A percentile compares a stretch with the other conserved stretches of the same genome.
Evolutionary conservation across 1,140 invertebrate species (phyloP).

Genomic region (Drosophila orosa): DNA sequence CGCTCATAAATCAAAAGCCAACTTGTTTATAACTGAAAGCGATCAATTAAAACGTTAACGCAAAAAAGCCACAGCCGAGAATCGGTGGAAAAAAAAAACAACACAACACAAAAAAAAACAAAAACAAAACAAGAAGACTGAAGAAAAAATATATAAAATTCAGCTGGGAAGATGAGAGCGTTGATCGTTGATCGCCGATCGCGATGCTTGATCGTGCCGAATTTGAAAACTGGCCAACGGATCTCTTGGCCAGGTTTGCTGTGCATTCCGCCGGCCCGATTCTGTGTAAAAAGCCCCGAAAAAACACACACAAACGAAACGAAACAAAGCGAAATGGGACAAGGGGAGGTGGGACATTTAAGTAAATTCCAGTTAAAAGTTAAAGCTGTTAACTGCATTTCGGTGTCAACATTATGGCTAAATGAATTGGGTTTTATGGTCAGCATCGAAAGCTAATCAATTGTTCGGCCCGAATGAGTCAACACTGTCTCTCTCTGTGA

Average conservation of each 20-base stretch:
- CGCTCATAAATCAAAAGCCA: conserved; percentile 79
- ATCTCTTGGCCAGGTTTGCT: conserved; percentile 28
- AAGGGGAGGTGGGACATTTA: conserved; percentile 24
- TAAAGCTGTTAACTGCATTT: conserved; percentile 75
- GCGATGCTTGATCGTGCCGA: conserved; percentile 76
- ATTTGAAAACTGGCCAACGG: conserved; percentile 67
- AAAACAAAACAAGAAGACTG: conserved; percentile 17
- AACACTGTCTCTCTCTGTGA: conserved; percentile 36
- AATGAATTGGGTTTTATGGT: conserved; percentile 69
- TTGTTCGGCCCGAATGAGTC: conserved; percentile 67
- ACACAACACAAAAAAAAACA: conserved; percentile 10
- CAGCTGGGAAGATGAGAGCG: conserved; percentile 60
- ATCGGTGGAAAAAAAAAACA: conserved; percentile 11
- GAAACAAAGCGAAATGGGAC: conserved; percentile 20
- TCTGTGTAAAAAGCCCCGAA: conserved; percentile 46
- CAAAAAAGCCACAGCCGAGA: conserved; percentile 62
- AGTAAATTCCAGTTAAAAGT: conserved; percentile 67
- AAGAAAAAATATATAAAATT: conserved; percentile 51
- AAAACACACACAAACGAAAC: conserved; percentile 23
- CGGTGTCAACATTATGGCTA: conserved; percentile 69
- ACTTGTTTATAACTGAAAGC: conserved; percentile 82
- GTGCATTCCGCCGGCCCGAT: conserved; percentile 72
- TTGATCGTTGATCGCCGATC: conserved; percentile 52
- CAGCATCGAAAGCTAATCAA: conserved; percentile 74
- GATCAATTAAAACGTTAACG: conserved; percentile 82